Evolutionary conservation across 92 coral and sea anemone genomes (phyloP).

Genomic region (Nematostella vectensis): DNA sequence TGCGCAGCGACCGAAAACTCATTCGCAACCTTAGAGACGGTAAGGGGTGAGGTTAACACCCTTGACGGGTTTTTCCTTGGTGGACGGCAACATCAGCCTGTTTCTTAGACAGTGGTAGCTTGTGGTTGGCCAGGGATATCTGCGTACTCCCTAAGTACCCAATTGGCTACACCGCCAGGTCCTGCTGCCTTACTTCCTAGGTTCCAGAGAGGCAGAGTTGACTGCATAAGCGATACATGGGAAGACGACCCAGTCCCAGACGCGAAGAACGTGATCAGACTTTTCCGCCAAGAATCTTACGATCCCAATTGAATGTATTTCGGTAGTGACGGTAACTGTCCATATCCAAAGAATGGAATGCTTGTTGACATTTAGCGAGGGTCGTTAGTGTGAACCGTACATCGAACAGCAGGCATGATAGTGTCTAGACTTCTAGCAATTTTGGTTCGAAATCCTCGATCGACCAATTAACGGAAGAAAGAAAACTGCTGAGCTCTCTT

Average conservation of each 20-base stretch:
- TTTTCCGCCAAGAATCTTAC: background rate
- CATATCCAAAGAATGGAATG: background rate
- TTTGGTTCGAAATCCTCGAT: background rate
- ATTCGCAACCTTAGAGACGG: too few relatives aligned
- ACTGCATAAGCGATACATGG: background rate
- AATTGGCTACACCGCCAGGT: too few relatives aligned
- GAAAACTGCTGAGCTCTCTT: background rate
- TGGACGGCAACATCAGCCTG: too few relatives aligned
- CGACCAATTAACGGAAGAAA: background rate
- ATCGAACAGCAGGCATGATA: background rate
- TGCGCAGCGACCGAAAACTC: too few relatives aligned
- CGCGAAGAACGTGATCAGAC: background rate
- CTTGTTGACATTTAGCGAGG: background rate
- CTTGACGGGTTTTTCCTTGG: too few relatives aligned
- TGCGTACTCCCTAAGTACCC: too few relatives aligned
- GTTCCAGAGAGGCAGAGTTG: background rate
- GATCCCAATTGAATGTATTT: background rate
- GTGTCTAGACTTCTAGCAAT: background rate
- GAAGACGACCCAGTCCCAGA: background rate
- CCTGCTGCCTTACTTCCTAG: too few relatives aligned
- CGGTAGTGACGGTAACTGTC: background rate
- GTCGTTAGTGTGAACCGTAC: background rate
- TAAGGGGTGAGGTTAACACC: too few relatives aligned
- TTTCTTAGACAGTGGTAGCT: too few relatives aligned
- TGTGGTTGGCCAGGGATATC: too few relatives aligned